Evolutionary conservation across 1,140 invertebrate genomes (phyloP), one percentile per base, ranked within the genome.

Genomic region (Sitodiplosis mosellana): DNA sequence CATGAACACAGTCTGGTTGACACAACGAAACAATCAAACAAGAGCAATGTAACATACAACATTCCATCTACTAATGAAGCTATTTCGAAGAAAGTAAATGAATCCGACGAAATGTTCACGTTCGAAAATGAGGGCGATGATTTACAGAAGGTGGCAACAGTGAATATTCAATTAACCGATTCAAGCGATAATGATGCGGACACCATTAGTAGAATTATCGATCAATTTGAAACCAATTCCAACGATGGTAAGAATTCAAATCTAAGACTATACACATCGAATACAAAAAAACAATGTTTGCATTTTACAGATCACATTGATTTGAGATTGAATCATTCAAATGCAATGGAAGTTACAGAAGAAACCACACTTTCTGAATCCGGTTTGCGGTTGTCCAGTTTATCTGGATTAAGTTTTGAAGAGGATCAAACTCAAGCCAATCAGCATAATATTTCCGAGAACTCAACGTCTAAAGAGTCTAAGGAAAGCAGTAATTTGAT

Each of bases 111-210:
- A 53, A 64, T 74, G 33, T 75, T 73, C 53, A 56, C 69, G 27
- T 72, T 75, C 61, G 73, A 81, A 60, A 61, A 75, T 54, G 70
- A 80, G 63, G 67, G 68, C 58, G 37, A 43, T 17, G 20, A 21
- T 27, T 27, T 27, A 43, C 20, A 38, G 6, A 17, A 20, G 60
- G 18, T 27, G 51, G 64, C 52, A 69, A 69, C 50, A 68, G 66
- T 6, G 69, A 74, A 49, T 68, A 73, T 46, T 65, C 66, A 45
- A 57, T 70, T 10, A 18, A 45, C 20, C 14, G 22, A 14, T 38
- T 14, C 14, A 22, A 45, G 43, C 33, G 20, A 22, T 10, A 45
- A 22, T 17, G 41, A 42, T 18, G 15, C 4, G 4, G 41, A 42
- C 18, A 12, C 41, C 4, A 45, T 43, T 5, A 71, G 70, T 55